Percentiles rank a stretch among this genome's conserved stretches.
phyloP scores from a whole-genome alignment of 2,888 invertebrate genomes.

The Thalpophila matura region DNA sequence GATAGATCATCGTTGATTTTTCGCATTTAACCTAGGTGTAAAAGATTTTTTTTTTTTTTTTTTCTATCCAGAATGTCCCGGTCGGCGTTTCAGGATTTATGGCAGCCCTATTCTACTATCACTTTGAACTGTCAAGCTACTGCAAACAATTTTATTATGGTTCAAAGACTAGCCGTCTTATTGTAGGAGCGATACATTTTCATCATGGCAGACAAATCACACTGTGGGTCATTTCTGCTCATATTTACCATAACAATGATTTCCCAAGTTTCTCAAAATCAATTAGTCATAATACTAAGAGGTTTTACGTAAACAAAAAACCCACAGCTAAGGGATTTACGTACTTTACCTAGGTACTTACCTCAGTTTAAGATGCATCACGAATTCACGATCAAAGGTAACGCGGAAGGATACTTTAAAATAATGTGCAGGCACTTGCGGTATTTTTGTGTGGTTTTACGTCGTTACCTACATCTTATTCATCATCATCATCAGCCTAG shows the following conservation, averaged over 20 bases:
- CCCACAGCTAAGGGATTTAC: slow-evolving; percentile 20
- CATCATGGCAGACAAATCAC: not conserved
- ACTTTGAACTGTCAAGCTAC: too few relatives aligned
- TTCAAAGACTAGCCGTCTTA: too few relatives aligned
- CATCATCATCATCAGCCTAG: not conserved
- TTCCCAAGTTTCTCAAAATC: slow-evolving; percentile 12
- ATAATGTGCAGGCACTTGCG: slow-evolving; percentile 1
- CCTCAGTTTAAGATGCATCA: slow-evolving; percentile 22
- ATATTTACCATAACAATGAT: not conserved
- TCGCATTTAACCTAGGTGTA: too few relatives aligned
- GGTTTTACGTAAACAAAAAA: slow-evolving; percentile 38
- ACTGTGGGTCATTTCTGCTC: not conserved
- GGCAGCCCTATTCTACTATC: too few relatives aligned
- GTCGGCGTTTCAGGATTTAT: too few relatives aligned
- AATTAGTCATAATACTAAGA: slow-evolving; percentile 25
- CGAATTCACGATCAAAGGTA: slow-evolving; percentile 17
- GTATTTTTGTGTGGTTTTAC: not conserved
- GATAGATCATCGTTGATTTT: too few relatives aligned
- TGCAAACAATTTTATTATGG: too few relatives aligned
- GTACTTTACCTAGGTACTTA: not conserved
- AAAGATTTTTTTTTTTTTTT: too few relatives aligned
- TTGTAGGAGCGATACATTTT: too few relatives aligned
- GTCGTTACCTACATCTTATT: not conserved
- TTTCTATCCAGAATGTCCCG: too few relatives aligned
- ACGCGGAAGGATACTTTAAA: slow-evolving; percentile 2